Percentiles rank a stretch among this genome's conserved stretches.
These are phyloP conservation scores for Nasonia giraulti DNA, from an alignment of 1,140 invertebrate species.

Conservation along the genomic window DNA sequence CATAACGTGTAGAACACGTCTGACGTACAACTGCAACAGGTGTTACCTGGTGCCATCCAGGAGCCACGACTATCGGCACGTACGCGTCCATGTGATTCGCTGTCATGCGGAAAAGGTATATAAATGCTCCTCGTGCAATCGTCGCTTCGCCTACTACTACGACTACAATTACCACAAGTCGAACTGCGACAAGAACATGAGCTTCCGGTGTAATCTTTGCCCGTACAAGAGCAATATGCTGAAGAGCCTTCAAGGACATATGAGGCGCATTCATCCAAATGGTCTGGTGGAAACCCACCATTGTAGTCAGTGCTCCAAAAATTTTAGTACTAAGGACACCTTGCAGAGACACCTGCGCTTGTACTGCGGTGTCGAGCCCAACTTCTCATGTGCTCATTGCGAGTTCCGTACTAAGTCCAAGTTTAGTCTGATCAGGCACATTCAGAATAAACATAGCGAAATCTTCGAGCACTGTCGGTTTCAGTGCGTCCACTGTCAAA, in stretches of 20 bases:
- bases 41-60: background rate
- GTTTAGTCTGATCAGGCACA: slow-evolving; percentile 3
- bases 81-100: background rate
- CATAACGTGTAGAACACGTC: background rate
- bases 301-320: background rate
- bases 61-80: background rate
- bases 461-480: background rate
- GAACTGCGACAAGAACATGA: too few relatives aligned
- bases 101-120: background rate
- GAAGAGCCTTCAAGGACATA: background rate
- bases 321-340: background rate
- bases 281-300: background rate
- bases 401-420: background rate
- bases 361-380: slow-evolving; percentile 1
- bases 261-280: slow-evolving; percentile 4
- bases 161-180: background rate
- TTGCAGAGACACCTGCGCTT: background rate
- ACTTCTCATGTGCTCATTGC: slow-evolving; percentile 3
- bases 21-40: background rate
- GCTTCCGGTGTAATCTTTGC: background rate
- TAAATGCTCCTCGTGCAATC: background rate
- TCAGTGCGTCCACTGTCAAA: background rate
- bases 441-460: background rate
- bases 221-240: background rate
- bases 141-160: background rate